phyloP scores from a whole-genome alignment of 2,113 vertebrate species.

The Alethe castanea region DNA sequence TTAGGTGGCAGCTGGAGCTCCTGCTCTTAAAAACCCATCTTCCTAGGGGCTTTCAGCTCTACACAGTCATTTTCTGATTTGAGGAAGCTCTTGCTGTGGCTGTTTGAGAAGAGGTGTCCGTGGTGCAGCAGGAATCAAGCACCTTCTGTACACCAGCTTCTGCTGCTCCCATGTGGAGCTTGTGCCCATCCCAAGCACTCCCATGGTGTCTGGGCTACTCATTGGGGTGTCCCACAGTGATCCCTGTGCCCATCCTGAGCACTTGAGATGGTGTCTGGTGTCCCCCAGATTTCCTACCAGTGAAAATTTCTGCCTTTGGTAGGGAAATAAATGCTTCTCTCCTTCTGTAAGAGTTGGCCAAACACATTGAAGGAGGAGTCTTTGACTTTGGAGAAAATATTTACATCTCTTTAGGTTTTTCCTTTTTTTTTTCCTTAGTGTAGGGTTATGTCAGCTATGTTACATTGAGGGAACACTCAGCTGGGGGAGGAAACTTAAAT shows the following conservation, averaged over 20 bases:
- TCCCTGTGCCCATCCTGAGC: background rate
- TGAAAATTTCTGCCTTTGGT: background rate
- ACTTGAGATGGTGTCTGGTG: accelerated
- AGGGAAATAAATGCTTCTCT: background rate
- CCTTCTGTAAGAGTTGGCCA: background rate
- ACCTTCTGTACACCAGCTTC: background rate
- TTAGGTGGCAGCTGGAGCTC: background rate
- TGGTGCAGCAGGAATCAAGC: accelerated
- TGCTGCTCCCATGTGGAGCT: background rate
- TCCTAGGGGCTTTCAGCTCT: background rate
- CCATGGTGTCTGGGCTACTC: background rate
- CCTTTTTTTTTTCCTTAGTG: background rate
- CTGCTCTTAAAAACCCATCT: slow-evolving; percentile 17
- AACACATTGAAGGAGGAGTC: background rate
- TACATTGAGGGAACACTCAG: background rate
- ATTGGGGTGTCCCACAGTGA: accelerated
- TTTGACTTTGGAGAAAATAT: background rate
- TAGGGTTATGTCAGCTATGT: background rate
- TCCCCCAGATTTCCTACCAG: background rate
- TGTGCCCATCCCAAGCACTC: background rate
- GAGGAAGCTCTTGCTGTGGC: background rate
- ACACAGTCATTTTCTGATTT: background rate
- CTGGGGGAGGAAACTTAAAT: slow-evolving; percentile 10
- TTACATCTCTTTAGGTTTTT: background rate
- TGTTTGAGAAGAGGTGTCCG: background rate